A percentile compares a stretch with the other conserved stretches of the same genome.
Conservation (phyloP, 2,888 invertebrate genomes). For the Pogonocherus hispidulus region DNA sequence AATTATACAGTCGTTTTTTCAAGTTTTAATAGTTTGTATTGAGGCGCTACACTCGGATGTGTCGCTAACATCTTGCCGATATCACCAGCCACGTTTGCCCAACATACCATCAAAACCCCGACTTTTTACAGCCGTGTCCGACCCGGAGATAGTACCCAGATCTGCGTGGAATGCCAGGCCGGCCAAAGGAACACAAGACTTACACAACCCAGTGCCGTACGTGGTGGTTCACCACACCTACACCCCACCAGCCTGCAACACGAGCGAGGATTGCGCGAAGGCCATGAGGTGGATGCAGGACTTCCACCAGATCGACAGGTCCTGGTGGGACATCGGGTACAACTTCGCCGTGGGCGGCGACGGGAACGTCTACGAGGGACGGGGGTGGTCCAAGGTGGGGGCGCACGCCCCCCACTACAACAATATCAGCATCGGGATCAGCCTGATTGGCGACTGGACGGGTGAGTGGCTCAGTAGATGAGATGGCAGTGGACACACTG, state of each 20-base stretch:
- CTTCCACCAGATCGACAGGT: slow-evolving; percentile 72
- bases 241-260: slow-evolving; percentile 74
- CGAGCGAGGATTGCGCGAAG: slow-evolving; percentile 69
- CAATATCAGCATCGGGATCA: slow-evolving; percentile 78
- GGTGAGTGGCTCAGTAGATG: too few species aligned
- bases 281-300: slow-evolving; percentile 78
- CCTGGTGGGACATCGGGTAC: slow-evolving; percentile 81
- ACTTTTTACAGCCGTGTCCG: slow-evolving; percentile 32
- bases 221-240: slow-evolving; percentile 83
- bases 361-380: slow-evolving; percentile 76
- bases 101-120: too few species aligned
- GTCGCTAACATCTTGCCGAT: too few species aligned
- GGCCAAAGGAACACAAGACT: slow-evolving; percentile 67
- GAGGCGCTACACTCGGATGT: too few species aligned
- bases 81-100: too few species aligned
- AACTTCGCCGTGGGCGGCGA: slow-evolving; percentile 83
- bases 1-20: too few species aligned
- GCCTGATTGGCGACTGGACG: slow-evolving; percentile 81
- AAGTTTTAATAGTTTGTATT: too few species aligned
- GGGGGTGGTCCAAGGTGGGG: slow-evolving; percentile 77
- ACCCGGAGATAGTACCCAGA: slow-evolving; percentile 66
- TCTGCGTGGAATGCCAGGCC: slow-evolving; percentile 74
- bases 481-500: too few species aligned
- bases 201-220: slow-evolving; percentile 75
- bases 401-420: slow-evolving; percentile 82